Percentiles rank a stretch among this genome's conserved stretches.
Conservation (phyloP, 2,888 invertebrate species). For the Dicranocentrus wangi region DNA sequence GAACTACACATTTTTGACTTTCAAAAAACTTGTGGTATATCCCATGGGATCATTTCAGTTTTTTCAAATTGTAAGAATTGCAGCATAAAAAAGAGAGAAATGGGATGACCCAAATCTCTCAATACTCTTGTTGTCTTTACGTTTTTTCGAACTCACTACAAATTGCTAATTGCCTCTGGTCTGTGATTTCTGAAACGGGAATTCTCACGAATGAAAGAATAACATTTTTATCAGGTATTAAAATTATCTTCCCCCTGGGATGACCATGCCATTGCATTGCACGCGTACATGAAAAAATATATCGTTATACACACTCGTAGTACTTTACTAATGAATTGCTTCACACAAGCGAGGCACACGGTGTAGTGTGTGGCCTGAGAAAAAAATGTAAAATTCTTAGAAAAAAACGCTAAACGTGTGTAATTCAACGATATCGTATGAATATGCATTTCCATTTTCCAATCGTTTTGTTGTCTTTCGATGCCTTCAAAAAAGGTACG, state of each 20-base stretch:
- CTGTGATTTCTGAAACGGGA: conserved; percentile 51
- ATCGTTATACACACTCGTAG: too few relatives aligned
- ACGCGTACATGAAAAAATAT: too few relatives aligned
- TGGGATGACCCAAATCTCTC: conserved; percentile 51
- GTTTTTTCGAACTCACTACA: conserved; percentile 30
- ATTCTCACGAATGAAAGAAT: conserved; percentile 47
- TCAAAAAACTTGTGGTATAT: background rate
- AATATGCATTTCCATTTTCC: background rate
- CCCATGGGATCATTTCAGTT: background rate
- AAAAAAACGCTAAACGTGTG: conserved; percentile 2
- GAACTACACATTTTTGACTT: background rate
- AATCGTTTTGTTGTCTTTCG: conserved; percentile 7
- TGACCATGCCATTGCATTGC: too few relatives aligned
- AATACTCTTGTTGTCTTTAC: conserved; percentile 25
- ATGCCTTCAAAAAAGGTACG: too few relatives aligned
- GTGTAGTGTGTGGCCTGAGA: conserved; percentile 19
- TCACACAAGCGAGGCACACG: conserved; percentile 6
- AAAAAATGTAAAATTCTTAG: conserved; percentile 8
- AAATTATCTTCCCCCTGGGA: too few relatives aligned
- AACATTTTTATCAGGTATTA: background rate
- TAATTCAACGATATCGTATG: background rate
- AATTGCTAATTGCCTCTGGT: conserved; percentile 54
- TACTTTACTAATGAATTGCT: conserved; percentile 4
- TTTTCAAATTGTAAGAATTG: conserved; percentile 29
- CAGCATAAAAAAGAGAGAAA: conserved; percentile 55